Percentiles rank a stretch among this genome's conserved stretches.
phyloP scores from a whole-genome alignment of 2,888 invertebrate species.

The Molorchus minor region DNA sequence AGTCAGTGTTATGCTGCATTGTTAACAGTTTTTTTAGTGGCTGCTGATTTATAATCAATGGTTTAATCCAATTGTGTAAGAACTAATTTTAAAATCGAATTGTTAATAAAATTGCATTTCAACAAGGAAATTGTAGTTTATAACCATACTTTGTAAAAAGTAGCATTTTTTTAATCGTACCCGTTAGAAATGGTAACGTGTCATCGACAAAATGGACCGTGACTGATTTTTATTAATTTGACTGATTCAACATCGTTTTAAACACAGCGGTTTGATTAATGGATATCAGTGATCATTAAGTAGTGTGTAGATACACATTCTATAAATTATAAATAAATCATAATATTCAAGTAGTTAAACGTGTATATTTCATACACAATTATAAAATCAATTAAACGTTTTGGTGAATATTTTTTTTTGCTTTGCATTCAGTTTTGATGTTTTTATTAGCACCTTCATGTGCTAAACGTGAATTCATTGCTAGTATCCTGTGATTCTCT shows the following conservation, averaged over 20 bases:
- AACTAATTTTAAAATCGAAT: slow-evolving; percentile 24
- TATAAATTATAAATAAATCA: slow-evolving; percentile 27
- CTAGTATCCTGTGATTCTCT: slow-evolving; percentile 5
- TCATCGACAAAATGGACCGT: slow-evolving; percentile 5
- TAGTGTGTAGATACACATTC: slow-evolving; percentile 19
- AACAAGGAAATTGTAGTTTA: slow-evolving; percentile 2
- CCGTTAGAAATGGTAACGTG: neutral
- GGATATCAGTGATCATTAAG: slow-evolving; percentile 19
- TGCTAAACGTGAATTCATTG: slow-evolving; percentile 6
- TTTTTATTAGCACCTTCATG: slow-evolving; percentile 10
- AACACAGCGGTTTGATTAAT: slow-evolving; percentile 2
- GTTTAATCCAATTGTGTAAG: slow-evolving; percentile 16
- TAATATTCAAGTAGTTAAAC: slow-evolving; percentile 41
- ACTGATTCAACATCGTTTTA: slow-evolving; percentile 24
- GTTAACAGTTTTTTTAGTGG: slow-evolving; percentile 50
- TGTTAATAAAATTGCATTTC: slow-evolving; percentile 26
- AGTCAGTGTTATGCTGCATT: slow-evolving; percentile 59
- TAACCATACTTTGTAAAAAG: slow-evolving; percentile 21
- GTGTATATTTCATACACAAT: slow-evolving; percentile 42
- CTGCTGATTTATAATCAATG: slow-evolving; percentile 45
- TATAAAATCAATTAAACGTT: slow-evolving; percentile 42
- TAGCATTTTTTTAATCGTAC: slow-evolving; percentile 24
- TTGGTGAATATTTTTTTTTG: slow-evolving; percentile 38
- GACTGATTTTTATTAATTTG: slow-evolving; percentile 24
- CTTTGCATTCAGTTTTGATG: slow-evolving; percentile 9